phyloP scores from a whole-genome alignment of 2,888 invertebrate species.

The Pyrgus malvae region DNA sequence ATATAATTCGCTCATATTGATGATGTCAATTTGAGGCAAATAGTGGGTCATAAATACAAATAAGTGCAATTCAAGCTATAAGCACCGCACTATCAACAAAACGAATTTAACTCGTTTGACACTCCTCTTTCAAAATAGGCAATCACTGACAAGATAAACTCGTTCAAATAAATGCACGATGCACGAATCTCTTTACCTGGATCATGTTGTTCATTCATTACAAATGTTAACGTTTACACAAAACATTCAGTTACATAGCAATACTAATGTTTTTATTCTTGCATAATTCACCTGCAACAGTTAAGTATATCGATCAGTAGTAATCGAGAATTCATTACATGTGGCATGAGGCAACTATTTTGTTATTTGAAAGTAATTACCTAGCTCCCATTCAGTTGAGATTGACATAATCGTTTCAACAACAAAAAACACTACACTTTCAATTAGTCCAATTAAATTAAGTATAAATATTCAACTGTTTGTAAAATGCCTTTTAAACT shows the following conservation, averaged over 20 bases:
- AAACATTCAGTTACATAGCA: slow-evolving; percentile 3
- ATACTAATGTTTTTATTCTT: slow-evolving; percentile 6
- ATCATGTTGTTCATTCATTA: slow-evolving; percentile 24
- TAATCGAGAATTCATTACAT: not conserved
- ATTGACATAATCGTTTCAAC: not conserved
- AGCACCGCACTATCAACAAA: slow-evolving; percentile 6
- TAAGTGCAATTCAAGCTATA: not conserved
- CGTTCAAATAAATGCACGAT: slow-evolving; percentile 20
- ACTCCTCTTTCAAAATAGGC: slow-evolving; percentile 23
- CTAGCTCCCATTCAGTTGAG: too few relatives aligned
- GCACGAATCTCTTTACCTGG: slow-evolving; percentile 21
- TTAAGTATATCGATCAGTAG: slow-evolving; percentile 5
- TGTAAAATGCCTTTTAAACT: not conserved
- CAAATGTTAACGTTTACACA: slow-evolving; percentile 23
- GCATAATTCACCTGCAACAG: slow-evolving; percentile 1
- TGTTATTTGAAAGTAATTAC: not conserved
- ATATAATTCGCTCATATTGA: too few relatives aligned
- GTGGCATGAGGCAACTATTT: not conserved
- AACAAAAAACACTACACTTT: too few relatives aligned
- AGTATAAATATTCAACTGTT: not conserved
- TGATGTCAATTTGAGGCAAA: too few relatives aligned
- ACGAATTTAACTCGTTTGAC: slow-evolving; percentile 18
- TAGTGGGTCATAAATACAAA: too few relatives aligned
- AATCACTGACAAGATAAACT: slow-evolving; percentile 14
- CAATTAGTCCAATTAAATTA: too few relatives aligned